A percentile compares a stretch with the other conserved stretches of the same genome.
These are phyloP conservation scores for Typhlichthys eigenmanni DNA, from an alignment of 2,797 vertebrate genomes.

Conservation along the genomic window DNA sequence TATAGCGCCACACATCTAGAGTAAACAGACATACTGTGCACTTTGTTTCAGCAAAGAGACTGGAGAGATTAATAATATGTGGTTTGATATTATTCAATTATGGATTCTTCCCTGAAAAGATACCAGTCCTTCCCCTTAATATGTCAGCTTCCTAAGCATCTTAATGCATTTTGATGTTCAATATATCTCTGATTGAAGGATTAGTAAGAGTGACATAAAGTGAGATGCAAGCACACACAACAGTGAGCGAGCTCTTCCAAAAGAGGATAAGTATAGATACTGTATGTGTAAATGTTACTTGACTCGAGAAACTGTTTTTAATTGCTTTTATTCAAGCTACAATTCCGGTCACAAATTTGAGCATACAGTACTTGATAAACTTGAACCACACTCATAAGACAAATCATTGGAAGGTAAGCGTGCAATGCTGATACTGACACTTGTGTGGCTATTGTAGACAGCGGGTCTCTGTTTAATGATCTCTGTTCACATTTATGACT, in stretches of 20 bases:
- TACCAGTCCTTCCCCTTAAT: constrained; percentile 16
- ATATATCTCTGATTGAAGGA: constrained; percentile 44
- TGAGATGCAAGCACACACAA: constrained; percentile 14
- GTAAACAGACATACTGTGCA: constrained; percentile 14
- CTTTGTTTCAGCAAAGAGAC: constrained; percentile 35
- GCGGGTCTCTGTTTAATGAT: constrained; percentile 73
- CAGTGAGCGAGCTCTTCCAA: constrained; percentile 5
- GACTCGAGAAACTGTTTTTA: too few species aligned
- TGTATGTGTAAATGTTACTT: too few species aligned
- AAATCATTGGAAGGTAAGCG: constrained; percentile 52
- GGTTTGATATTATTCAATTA: constrained; percentile 35
- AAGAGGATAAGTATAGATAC: background rate
- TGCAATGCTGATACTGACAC: constrained; percentile 67
- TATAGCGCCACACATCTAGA: constrained; percentile 10
- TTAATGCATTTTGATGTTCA: constrained; percentile 51
- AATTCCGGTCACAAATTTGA: too few species aligned
- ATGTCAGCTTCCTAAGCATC: constrained; percentile 40
- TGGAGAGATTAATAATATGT: constrained; percentile 24
- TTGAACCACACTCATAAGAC: constrained; percentile 10
- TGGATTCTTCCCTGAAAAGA: constrained; percentile 17
- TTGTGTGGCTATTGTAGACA: constrained; percentile 63
- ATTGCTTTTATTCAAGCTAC: too few species aligned
- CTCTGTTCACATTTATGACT: constrained; percentile 70
- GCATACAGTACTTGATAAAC: too few species aligned
- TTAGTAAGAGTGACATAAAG: constrained; percentile 30